Evolutionary conservation across 2,113 vertebrate species (phyloP).

Genomic region (Apodemus sylvaticus): DNA sequence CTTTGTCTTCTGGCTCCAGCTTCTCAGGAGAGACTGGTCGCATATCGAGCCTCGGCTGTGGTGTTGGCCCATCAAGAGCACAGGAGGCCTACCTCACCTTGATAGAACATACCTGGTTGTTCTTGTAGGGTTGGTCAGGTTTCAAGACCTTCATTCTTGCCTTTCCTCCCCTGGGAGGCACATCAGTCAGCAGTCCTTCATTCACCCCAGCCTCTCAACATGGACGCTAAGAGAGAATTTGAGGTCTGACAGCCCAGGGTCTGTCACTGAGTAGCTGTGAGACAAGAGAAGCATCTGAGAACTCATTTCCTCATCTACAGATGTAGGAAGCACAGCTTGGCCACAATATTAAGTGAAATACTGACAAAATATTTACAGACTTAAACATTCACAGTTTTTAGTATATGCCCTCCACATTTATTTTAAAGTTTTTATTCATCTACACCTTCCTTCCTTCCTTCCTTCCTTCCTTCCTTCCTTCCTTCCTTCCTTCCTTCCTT

Average conservation of each 20-base stretch:
- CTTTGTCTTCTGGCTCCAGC: background rate
- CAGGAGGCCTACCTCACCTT: background rate
- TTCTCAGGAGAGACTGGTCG: background rate
- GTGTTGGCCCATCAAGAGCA: background rate
- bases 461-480: background rate
- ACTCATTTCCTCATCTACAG: background rate
- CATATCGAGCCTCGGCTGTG: background rate
- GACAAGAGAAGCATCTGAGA: slow-evolving; percentile 9
- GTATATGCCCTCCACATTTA: background rate
- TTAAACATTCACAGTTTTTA: background rate
- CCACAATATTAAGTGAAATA: background rate
- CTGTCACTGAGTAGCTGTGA: background rate
- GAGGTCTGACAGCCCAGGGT: background rate
- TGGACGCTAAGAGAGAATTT: background rate
- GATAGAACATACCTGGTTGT: background rate
- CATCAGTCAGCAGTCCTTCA: background rate
- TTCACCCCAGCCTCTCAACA: background rate
- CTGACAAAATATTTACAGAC: background rate
- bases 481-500: background rate
- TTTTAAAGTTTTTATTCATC: background rate
- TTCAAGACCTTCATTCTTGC: background rate
- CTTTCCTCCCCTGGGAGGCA: background rate
- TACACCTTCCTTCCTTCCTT: background rate
- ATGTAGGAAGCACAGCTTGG: background rate
- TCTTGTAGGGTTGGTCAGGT: background rate